A percentile compares a stretch with the other conserved stretches of the same genome.
Evolutionary conservation across 2,113 vertebrate genomes (phyloP).

Genomic region (Meleagris gallopavo): DNA sequence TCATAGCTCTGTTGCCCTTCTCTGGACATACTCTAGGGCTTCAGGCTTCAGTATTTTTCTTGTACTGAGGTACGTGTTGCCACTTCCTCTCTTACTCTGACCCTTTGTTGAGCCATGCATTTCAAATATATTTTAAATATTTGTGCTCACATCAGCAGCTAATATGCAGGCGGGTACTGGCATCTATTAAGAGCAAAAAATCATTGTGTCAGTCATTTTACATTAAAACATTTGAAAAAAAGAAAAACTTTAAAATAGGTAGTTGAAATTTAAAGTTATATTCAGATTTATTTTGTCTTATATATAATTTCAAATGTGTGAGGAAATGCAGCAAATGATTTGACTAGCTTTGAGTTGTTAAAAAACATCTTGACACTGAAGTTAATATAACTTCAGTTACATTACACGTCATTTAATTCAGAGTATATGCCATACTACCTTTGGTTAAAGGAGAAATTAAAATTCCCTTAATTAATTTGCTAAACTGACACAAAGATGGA

Average conservation of each 20-base stretch:
- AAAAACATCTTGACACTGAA: background rate
- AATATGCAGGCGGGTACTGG: background rate
- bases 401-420: background rate
- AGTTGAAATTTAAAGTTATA: background rate
- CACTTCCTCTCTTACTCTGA: no score
- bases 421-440: fast-evolving
- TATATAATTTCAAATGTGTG: background rate
- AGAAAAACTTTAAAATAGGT: background rate
- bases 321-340: background rate
- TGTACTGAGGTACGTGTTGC: no score
- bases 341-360: background rate
- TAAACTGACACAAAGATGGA: background rate
- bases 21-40: no score
- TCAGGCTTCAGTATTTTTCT: no score
- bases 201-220: background rate
- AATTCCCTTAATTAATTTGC: background rate
- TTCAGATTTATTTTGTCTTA: background rate
- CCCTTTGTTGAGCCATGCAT: no score
- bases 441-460: background rate
- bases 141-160: background rate
- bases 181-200: background rate
- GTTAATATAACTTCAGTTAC: background rate
- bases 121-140: background rate
- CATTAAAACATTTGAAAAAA: background rate
- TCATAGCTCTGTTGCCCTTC: no score